Conservation (phyloP, 2,113 vertebrate genomes). For the Coptodon rendalli region DNA sequence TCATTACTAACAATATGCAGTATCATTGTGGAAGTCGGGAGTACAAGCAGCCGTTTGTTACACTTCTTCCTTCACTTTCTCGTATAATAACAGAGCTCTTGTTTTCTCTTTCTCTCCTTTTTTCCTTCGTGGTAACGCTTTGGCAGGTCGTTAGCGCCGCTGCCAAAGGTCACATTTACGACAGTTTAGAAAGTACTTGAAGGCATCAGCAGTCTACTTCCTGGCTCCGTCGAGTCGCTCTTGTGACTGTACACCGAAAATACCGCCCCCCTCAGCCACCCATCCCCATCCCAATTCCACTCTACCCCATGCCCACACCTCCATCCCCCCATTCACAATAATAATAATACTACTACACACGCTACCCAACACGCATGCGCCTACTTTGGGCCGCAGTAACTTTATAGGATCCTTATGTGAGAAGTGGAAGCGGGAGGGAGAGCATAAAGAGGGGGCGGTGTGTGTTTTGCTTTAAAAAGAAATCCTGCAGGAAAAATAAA, state of each 20-base stretch:
- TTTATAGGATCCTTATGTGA: slow-evolving; percentile 61
- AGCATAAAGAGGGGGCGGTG: not conserved
- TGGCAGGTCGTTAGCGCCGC: not conserved
- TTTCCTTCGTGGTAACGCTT: not conserved
- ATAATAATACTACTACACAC: slow-evolving; percentile 59
- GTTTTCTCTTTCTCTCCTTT: not conserved
- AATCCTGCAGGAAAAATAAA: not conserved
- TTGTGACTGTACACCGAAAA: slow-evolving; percentile 64
- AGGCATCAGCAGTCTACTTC: slow-evolving; percentile 62
- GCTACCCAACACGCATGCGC: slow-evolving; percentile 50
- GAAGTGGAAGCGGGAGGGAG: not conserved
- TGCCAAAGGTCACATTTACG: not conserved
- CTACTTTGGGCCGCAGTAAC: not conserved
- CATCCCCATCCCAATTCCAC: not conserved
- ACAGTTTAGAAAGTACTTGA: slow-evolving; percentile 26
- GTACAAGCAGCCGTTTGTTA: not conserved
- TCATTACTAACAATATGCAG: too few species aligned
- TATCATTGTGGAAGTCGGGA: not conserved
- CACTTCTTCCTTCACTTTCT: not conserved
- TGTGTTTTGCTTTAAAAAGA: not conserved
- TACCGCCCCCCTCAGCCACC: slow-evolving; percentile 21
- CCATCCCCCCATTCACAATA: slow-evolving; percentile 54
- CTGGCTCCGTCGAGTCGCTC: slow-evolving; percentile 69
- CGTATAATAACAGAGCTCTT: not conserved
- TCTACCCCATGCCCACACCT: not conserved